These are phyloP conservation scores for Pseudomyrmex concolor DNA, from an alignment of 1,140 invertebrate genomes.

Conservation along the genomic window DNA sequence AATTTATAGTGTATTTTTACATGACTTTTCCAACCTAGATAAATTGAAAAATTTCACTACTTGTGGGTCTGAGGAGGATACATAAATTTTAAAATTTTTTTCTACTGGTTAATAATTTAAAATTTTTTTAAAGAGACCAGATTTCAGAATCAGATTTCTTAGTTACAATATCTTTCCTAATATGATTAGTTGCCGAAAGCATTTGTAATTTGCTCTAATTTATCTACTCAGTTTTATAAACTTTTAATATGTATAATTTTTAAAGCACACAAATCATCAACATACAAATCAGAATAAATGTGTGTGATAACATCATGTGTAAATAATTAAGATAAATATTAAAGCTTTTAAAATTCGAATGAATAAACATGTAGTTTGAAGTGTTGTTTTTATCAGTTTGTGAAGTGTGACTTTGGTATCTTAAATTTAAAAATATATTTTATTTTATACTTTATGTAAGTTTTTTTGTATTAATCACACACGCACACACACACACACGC, in stretches of 20 bases:
- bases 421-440: constrained; percentile 7
- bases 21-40: no score
- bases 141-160: constrained; percentile 22
- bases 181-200: constrained; percentile 1
- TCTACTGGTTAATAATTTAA: background rate
- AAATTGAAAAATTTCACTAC: background rate
- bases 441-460: background rate
- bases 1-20: no score
- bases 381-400: constrained; percentile 26
- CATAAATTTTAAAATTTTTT: background rate
- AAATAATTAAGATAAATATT: constrained; percentile 22
- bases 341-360: constrained; percentile 42
- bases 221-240: no score
- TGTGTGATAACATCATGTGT: constrained; percentile 27
- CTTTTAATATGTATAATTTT: constrained; percentile 10
- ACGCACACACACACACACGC: background rate
- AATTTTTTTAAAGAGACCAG: constrained; percentile 27
- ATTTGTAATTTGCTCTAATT: constrained; percentile 26
- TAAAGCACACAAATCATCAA: constrained; percentile 29
- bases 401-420: constrained; percentile 8
- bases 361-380: constrained; percentile 13
- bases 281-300: constrained; percentile 25
- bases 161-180: constrained; percentile 19
- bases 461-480: constrained; percentile 24
- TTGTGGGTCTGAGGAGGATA: background rate